Base-by-base conservation (phyloP, 2,888 invertebrate genomes). In the Archips crataeganus region DNA sequence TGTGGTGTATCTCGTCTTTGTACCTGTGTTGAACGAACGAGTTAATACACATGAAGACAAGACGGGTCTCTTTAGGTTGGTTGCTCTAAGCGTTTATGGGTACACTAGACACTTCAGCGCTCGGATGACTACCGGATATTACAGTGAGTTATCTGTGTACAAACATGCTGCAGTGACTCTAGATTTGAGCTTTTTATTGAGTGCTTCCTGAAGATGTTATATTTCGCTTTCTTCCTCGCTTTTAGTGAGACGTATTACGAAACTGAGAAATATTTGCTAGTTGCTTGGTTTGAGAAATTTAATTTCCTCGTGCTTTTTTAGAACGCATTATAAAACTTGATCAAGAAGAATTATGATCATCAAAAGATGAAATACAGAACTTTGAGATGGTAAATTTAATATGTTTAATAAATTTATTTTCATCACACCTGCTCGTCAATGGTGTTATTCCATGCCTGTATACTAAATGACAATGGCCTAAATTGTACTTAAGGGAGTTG, bases 51-150 rank as follows among this genome's bases (percentile, higher is more conserved):
- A 85, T 45, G 79, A 84, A 78, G 72, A 71, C 76, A 79, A 78
- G 10, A 57, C 51, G 83, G 83, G 87, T 72, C 59, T 77, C 78
- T 61, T 72, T 67, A 66, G 57, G 59, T 73, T 72, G 54, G 68
- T 62, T 76, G 76, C 76, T 69, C 63, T 70, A 70, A 84, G 83
- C 82, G 82, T 82, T 85, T 84, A 81, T 59, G 80, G 77, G 78
- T 79, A 78, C 82, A 82, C 84, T 85, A 86, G 87, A 87, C 84
- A 85, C 84, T 86, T 81, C 75, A 71, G 75, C 79, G 77, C 72
- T 77, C 67, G 79, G 84, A 84, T 84, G 82, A 85, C 80, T 80
- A 76, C 80, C 82, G 87, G 85, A 85, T 86, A 86, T 87, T 82
- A 83, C 81, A 79, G 81, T 82, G 81, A 80, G 80, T 79, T 82